Base-by-base conservation (phyloP, 23 tunicate species). In the Aplidium turbinatum region DNA sequence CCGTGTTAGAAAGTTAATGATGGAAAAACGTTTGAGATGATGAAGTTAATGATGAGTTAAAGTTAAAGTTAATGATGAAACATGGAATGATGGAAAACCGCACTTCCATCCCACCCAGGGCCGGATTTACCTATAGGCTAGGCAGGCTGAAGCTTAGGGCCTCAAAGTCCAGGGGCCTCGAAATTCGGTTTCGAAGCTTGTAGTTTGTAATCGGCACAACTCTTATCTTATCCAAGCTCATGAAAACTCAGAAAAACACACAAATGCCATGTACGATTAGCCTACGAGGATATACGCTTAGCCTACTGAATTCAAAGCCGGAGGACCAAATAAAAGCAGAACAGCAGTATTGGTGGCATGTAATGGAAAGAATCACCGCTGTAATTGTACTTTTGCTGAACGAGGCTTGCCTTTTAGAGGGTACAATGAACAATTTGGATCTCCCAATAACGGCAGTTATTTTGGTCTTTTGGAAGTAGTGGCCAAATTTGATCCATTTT, bases 401-500 rank as follows among this genome's bases (percentile, higher is more conserved):
- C 68, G 36, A 60, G 68, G 68, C 35, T 60, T 75, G 34, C 40
- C 80, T 57, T 75, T 75, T 33, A 75, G 71, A 57, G 80, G 80
- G 48, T 35, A 55, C 51, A 56, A 75, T 75, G 73, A 62, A 34
- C 63, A 20, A 62, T 56, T 75, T 56, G 80, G 80, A 56, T 75
- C 80, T 57, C 80, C 80, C 31, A 62, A 57, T 56, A 62, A 75
- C 63, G 71, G 71, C 71, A 75, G 61, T 56, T 62, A 50, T 75
- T 27, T 62, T 50, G 73, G 80, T 35, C 70, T 62, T 56, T 75
- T 75, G 22, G 80, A 75, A 57, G 6, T 75, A 35, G 36, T 62
- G 13, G 80, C 80, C 21, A 75, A 75, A 58, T 35, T 55, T 50
- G 80, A 75, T 75, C 73, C 47, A 75, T 56, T 75, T 75, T 75